Base-by-base conservation (phyloP, 1,140 invertebrate species). In the Caligus rogercresseyi region DNA sequence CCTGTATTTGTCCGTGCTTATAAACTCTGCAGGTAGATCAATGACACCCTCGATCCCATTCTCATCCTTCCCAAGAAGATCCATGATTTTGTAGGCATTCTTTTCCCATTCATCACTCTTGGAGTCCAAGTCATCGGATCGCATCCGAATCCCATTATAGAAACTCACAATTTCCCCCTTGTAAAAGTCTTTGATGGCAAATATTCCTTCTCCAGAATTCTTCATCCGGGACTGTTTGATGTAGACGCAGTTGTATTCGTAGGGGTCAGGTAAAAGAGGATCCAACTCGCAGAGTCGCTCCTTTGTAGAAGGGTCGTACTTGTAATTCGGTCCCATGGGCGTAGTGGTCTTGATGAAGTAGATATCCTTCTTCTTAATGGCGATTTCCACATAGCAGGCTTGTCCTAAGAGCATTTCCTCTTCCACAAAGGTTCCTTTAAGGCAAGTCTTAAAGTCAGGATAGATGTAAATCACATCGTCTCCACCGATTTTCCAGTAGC, bases 31-130 rank as follows among this genome's bases (percentile, higher is more conserved):
- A 1, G 57, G 57, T n/a, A 60, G 25, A 19, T 60, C 57, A 43
- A 60, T 25, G 26, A 60, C 25, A 18, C 57, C 57, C 25, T 26
- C 20, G 1, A n/a, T 26, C 16, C 57, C 57, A 25, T 60, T 31
- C 57, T 21, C 1, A 43, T 60, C 57, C 21, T 25, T 25, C 4
- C 57, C 57, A 26, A 26, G 57, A 25, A 60, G 23, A 21, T 60
- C 24, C 57, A 60, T 14, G 57, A 60, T 60, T 25, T 60, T 60
- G 25, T 60, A 60, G 3, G 57, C 57, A 43, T 60, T 25, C n/a
- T 16, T 18, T 11, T 60, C 57, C 24, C 26, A 31, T 16, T 26
- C 23, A 25, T 2, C 25, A 11, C 25, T 60, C 18, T 60, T 25
- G 23, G 16, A 14, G 24, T 25, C 24, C 20, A 26, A 25, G 24